A percentile compares a stretch with the other conserved stretches of the same genome.
These are phyloP conservation scores for Saxidomus purpurata DNA, from an alignment of 1,140 invertebrate genomes.

Conservation along the genomic window DNA sequence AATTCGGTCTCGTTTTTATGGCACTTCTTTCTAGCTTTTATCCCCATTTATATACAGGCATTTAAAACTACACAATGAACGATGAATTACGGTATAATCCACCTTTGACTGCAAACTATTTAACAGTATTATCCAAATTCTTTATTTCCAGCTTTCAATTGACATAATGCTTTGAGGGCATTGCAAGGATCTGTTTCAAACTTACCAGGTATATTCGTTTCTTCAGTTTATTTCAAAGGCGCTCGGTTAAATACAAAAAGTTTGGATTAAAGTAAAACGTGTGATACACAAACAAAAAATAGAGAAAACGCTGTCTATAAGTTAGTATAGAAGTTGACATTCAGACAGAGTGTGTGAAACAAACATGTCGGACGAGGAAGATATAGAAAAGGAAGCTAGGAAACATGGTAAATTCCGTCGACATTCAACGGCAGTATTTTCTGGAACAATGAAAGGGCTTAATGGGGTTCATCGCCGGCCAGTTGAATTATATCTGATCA, in stretches of 20 bases:
- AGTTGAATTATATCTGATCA: slow-evolving; percentile 76
- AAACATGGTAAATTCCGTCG: slow-evolving; percentile 41
- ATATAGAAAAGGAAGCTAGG: neutral
- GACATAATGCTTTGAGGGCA: neutral
- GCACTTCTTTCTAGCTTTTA: no score
- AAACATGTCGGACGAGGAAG: slow-evolving; percentile 24
- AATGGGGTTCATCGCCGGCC: slow-evolving; percentile 72
- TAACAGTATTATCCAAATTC: neutral
- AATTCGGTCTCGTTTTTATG: no score
- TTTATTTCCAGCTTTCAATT: slow-evolving; percentile 4
- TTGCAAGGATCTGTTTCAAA: neutral
- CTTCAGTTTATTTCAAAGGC: neutral
- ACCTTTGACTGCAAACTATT: no score
- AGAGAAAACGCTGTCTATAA: neutral
- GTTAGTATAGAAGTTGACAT: neutral
- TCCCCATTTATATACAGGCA: no score
- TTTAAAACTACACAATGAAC: no score
- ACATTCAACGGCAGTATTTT: slow-evolving; percentile 1
- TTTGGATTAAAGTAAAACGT: neutral
- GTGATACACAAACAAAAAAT: neutral
- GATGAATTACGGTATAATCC: no score
- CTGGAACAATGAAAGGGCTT: slow-evolving; percentile 8
- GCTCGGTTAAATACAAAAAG: neutral
- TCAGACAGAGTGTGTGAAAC: neutral
- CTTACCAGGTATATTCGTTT: neutral